These are phyloP conservation scores for Drosophila oshimai DNA, from an alignment of 1,140 invertebrate genomes.

Conservation along the genomic window DNA sequence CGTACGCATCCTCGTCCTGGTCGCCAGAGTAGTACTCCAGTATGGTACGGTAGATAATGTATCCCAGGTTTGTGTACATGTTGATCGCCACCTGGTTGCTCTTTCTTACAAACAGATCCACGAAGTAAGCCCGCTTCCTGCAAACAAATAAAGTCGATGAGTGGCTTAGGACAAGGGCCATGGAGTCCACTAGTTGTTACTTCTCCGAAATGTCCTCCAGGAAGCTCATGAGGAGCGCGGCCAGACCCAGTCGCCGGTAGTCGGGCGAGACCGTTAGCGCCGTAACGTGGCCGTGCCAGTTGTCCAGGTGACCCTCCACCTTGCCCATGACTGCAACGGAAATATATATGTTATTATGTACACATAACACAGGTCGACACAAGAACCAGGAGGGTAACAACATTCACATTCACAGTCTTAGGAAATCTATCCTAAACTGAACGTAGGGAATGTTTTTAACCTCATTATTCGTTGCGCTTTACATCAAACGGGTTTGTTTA, in stretches of 20 bases:
- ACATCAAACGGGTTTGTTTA: too few species aligned
- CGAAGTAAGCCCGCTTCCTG: constrained; percentile 98
- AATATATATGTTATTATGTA: too few species aligned
- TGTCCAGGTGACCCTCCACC: constrained; percentile 96
- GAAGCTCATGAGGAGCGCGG: constrained; percentile 96
- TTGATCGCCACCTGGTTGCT: constrained; percentile 98
- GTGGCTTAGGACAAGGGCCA: not conserved
- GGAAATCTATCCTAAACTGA: too few species aligned
- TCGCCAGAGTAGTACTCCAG: constrained; percentile 98
- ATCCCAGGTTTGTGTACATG: constrained; percentile 99
- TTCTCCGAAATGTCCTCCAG: constrained; percentile 98
- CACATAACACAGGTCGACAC: too few species aligned
- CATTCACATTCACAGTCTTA: too few species aligned
- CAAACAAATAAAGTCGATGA: not conserved
- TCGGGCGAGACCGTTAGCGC: constrained; percentile 98
- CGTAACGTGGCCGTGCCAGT: constrained; percentile 99
- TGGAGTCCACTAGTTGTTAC: constrained; percentile 83
- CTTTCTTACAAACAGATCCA: constrained; percentile 99
- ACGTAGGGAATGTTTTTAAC: too few species aligned
- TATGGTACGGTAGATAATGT: constrained; percentile 97
- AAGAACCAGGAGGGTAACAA: too few species aligned
- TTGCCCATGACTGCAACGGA: constrained; percentile 96
- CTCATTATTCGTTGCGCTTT: too few species aligned
- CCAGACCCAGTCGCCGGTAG: constrained; percentile 94
- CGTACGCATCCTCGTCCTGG: constrained; percentile 99